These are phyloP conservation scores for Andrena trimmerana DNA, from an alignment of 2,888 invertebrate genomes.

Conservation along the genomic window DNA sequence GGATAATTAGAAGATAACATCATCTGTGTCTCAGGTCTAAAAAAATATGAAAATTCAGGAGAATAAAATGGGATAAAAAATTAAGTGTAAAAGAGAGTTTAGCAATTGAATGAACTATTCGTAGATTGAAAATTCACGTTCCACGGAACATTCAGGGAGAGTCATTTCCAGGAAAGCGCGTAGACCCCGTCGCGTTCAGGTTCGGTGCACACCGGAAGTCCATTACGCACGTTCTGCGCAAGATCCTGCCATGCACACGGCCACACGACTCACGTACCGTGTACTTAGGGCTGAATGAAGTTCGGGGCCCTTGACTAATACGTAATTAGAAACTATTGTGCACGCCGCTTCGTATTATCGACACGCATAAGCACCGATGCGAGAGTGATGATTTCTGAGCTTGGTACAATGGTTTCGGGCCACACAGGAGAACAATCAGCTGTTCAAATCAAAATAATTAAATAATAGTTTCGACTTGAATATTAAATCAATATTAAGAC, in stretches of 20 bases:
- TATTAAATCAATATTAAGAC: neutral
- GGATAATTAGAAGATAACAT: too few species aligned
- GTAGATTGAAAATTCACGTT: neutral
- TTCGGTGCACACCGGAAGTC: conserved; percentile 79
- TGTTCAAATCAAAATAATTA: neutral
- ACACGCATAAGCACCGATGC: conserved; percentile 26
- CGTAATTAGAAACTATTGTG: conserved; percentile 58
- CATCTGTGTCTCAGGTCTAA: too few species aligned
- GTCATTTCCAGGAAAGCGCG: conserved; percentile 65
- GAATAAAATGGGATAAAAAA: neutral
- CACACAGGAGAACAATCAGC: neutral
- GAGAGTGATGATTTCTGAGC: conserved; percentile 12
- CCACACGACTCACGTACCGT: conserved; percentile 53
- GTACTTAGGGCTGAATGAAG: conserved; percentile 60
- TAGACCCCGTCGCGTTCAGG: conserved; percentile 75
- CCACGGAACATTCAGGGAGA: neutral
- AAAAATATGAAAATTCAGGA: neutral
- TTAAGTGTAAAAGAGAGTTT: neutral
- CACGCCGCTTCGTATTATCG: conserved; percentile 29
- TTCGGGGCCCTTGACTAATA: conserved; percentile 54
- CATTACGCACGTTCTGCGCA: conserved; percentile 73
- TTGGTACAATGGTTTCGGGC: neutral
- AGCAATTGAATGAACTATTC: neutral
- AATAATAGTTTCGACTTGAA: neutral
- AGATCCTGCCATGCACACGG: conserved; percentile 61